Evolutionary conservation across 2,113 vertebrate species (phyloP), one percentile per base, ranked within the genome.

Genomic region (Vulpes vulpes): DNA sequence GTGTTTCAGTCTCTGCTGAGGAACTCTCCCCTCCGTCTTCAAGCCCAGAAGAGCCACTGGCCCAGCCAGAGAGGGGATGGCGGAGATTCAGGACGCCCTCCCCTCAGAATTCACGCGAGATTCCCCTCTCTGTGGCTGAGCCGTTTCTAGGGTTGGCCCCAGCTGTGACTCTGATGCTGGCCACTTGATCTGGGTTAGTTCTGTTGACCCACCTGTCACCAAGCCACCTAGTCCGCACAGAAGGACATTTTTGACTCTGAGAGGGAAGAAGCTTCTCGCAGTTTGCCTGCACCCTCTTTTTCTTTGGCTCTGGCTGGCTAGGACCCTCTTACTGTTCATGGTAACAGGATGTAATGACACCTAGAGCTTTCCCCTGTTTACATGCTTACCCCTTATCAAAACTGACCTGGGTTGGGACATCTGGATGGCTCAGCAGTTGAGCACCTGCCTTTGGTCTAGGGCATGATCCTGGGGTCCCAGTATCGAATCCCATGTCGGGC

Each of bases 21-120:
- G 80, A 30, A 5, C 3, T 83, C 69, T 97, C 74, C 30, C 11
- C 16, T 57, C 35, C n/a, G 85, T n/a, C 27, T 83, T 16, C 25
- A 38, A 83, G 51, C 23, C 65, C 43, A 30, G 82, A 82, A 67
- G 23, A 15, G 53, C 38, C 30, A 62, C 11, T 27, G 35, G 32
- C 55, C 20, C 43, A 43, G 74, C 51, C 12, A 22, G 8, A 49
- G 67, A 76, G 69, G 65, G 0, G 11, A 38, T 2, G 0, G 19
- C 19, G 83, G 82, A 74, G 53, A 80, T 57, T 78, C 32, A 8
- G 16, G 30, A 10, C 51, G 23, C 5, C 25, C 55, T 59, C 53
- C 9, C 20, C 19, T n/a, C 0, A 1, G 67, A 22, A 64, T 79
- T 53, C 43, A 17, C 14, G 1, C 0, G 1, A 65, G 38, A 38